Base-by-base conservation (phyloP, 1,140 invertebrate species). In the Drosophila leontia region DNA sequence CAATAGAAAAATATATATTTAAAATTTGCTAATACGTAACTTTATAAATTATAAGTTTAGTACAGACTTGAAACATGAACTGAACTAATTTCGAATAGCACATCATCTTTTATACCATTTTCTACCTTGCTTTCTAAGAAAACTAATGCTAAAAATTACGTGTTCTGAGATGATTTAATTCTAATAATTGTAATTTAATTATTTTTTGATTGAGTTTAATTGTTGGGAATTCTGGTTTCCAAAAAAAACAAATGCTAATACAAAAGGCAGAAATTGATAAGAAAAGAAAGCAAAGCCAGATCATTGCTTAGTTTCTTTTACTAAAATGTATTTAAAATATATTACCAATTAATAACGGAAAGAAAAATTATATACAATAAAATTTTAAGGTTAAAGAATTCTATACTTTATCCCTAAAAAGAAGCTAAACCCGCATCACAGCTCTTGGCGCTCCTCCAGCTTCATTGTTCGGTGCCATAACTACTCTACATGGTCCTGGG, bases 381-480 rank as follows among this genome's bases (percentile, higher is more conserved):
- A n/a, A n/a, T n/a, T n/a, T n/a, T n/a, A n/a, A 13, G 2, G 12
- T 7, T 0, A 1, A 0, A 17, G 6, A 45, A 44, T 7, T 29
- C 7, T 5, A 32, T 3, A 26, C 6, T 17, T 29, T 42, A 7
- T 63, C 23, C 4, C 4, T 0, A 29, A 26, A 42, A 35, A 19
- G 12, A 0, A 15, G 7, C 62, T 7, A 23, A 47, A 3, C 0
- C 26, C 12, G 5, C 44, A 74, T 32, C 68, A 6, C 57, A 29
- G 17, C 26, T 41, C 34, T 53, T 68, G 74, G 48, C 57, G 37
- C 47, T 68, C 35, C 74, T 77, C 74, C 74, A 77, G 74, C 74
- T 77, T 42, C 75, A 90, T 88, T 88, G 85, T 84, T 88, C 62
- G 78, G 51, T 62, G 48, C 74, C 39, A 61, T 80, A 79, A 79